Evolutionary conservation across 1,140 invertebrate genomes (phyloP), one percentile per base, ranked within the genome.

Genomic region (Tetramorium simillimum): DNA sequence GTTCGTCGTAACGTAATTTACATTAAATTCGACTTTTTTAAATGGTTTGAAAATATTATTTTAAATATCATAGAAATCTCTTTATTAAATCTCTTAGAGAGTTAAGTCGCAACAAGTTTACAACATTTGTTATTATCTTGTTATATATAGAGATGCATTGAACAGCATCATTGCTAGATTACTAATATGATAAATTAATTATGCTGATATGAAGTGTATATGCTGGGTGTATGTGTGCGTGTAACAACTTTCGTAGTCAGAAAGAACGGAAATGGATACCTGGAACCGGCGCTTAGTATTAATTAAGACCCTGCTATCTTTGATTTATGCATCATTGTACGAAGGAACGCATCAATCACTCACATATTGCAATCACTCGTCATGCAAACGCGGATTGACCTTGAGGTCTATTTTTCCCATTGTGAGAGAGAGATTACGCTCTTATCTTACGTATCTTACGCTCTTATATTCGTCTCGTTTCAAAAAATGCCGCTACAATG

Each of bases 281-380:
- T 70, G 33, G 1, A 58, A 62, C 33, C 58, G 62, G n/a, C 18
- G 69, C 65, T 89, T 82, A 53, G 21, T 72, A 72, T 75, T 88
- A 90, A 89, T 90, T 90, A 84, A 67, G 53, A 78, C 6, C 9
- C 18, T 49, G 2, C n/a, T 33, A 51, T n/a, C 62, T 87, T 37
- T 86, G 78, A 90, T 89, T 87, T 87, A 85, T 89, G 73, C 67
- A 76, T 90, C 63, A 90, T 89, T 77, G 77, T 84, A 56, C 49
- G 56, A 63, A 69, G 60, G 46, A 69, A 53, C 24, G 73, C 65
- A 84, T 89, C 58, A 77, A 87, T 87, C 72, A 85, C 69, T 24
- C 49, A 12, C n/a, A 9, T 56, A 37, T 60, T 56, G 56, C 53
- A 18, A 86, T 82, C 51, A 3, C n/a, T 49, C 16, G 4, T 49